phyloP scores from a whole-genome alignment of 2,113 vertebrate genomes.

The Gavialis gangeticus region DNA sequence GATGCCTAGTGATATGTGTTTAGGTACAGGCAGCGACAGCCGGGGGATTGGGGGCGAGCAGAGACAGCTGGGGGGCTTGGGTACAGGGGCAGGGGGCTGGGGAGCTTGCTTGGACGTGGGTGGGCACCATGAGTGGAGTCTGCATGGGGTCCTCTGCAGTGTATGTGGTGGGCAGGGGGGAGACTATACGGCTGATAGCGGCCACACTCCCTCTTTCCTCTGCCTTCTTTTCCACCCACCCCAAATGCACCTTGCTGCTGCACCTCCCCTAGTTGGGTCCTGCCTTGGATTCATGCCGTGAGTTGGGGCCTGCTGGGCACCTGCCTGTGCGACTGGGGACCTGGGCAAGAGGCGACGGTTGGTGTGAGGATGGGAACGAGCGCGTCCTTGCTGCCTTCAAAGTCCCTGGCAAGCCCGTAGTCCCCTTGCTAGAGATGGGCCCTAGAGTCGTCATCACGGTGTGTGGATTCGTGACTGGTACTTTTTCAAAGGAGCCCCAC shows the following conservation, averaged over 20 bases:
- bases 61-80: no score
- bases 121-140: no score
- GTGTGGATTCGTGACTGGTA: not conserved
- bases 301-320: not conserved
- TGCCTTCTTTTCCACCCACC: no score
- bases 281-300: not conserved
- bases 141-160: no score
- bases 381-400: not conserved
- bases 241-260: not conserved
- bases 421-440: not conserved
- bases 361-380: not conserved
- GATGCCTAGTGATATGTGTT: no score
- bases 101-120: no score
- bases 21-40: no score
- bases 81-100: no score
- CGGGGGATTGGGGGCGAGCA: no score
- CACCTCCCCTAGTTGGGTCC: not conserved
- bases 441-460: not conserved
- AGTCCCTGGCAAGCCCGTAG: not conserved
- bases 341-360: not conserved
- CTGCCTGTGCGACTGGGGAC: not conserved
- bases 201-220: not conserved
- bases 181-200: not conserved
- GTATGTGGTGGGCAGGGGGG: no score
- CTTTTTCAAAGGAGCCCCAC: not conserved